A percentile compares a stretch with the other conserved stretches of the same genome.
Evolutionary conservation across 2,797 vertebrate species (phyloP).

Genomic region (Emydoidea blandingii): DNA sequence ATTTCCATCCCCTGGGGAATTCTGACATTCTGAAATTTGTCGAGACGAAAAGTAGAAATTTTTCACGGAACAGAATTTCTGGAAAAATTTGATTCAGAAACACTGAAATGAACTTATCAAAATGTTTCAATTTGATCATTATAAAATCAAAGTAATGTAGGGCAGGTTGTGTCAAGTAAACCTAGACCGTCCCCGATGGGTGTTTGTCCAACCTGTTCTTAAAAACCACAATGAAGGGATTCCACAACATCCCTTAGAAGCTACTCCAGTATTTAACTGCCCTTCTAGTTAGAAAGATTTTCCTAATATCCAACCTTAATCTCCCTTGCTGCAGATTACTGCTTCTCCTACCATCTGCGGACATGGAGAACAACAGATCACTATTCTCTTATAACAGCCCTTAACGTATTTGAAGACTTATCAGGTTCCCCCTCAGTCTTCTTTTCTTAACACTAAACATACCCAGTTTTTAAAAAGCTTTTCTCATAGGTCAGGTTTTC

Average conservation of each 20-base stretch:
- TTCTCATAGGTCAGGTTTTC: background rate
- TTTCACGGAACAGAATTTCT: too few relatives aligned
- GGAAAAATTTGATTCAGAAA: too few relatives aligned
- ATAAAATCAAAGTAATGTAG: too few relatives aligned
- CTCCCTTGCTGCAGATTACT: background rate
- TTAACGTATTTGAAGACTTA: background rate
- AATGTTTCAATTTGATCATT: background rate
- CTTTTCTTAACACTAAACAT: background rate
- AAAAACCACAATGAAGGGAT: too few relatives aligned
- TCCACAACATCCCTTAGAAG: too few relatives aligned
- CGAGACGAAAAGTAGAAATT: too few relatives aligned
- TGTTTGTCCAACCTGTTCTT: too few relatives aligned
- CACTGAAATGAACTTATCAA: background rate
- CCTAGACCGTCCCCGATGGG: too few relatives aligned
- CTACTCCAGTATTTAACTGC: background rate
- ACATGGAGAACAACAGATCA: background rate
- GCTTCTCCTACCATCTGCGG: background rate
- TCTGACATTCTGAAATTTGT: too few relatives aligned
- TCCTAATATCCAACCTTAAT: background rate
- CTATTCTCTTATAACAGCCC: background rate
- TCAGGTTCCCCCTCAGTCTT: background rate
- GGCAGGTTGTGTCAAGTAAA: too few relatives aligned
- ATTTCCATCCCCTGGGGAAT: too few relatives aligned
- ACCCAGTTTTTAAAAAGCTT: background rate
- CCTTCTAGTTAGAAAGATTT: background rate